These are phyloP conservation scores for Drosophila fulvimacula DNA, from an alignment of 2,888 invertebrate species.

Conservation along the genomic window DNA sequence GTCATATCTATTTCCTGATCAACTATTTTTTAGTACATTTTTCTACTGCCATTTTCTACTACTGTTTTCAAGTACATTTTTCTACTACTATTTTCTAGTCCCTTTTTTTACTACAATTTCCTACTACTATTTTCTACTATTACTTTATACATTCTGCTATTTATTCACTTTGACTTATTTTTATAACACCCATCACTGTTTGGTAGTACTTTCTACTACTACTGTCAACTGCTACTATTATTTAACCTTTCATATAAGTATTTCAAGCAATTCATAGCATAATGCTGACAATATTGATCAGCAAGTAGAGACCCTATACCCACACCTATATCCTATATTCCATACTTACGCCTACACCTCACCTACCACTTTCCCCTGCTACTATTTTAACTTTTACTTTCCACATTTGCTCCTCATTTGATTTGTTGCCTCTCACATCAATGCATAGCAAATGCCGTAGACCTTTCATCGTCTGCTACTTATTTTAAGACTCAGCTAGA, in stretches of 20 bases:
- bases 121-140: background rate
- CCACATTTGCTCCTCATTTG: too few relatives aligned
- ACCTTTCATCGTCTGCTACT: background rate
- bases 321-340: too few relatives aligned
- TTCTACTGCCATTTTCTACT: background rate
- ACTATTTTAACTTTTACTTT: background rate
- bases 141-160: background rate
- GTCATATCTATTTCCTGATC: too few relatives aligned
- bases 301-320: background rate
- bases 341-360: too few relatives aligned
- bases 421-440: too few relatives aligned
- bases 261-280: too few relatives aligned
- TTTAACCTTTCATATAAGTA: background rate
- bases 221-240: background rate
- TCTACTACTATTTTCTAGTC: background rate
- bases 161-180: too few relatives aligned
- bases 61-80: background rate
- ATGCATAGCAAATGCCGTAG: background rate
- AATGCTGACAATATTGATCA: background rate
- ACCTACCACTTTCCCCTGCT: background rate
- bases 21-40: too few relatives aligned
- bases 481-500: constrained; percentile 2
- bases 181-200: too few relatives aligned
- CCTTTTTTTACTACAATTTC: background rate
- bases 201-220: too few relatives aligned